Evolutionary conservation across 2,113 vertebrate species (phyloP), one percentile per base, ranked within the genome.

Genomic region (Chionomys nivalis): DNA sequence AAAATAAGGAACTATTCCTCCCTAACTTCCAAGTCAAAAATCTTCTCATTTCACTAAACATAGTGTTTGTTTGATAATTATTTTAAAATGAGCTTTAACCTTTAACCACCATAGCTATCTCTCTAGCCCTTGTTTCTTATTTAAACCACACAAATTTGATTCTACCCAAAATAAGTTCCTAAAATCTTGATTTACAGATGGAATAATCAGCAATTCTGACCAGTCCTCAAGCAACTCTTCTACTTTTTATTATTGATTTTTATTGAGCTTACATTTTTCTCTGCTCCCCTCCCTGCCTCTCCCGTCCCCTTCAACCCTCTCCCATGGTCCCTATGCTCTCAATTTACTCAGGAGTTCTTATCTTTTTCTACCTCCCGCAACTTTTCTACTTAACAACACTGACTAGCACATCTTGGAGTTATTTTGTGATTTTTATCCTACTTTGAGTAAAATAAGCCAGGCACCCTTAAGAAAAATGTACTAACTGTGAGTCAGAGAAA

Each of bases 41-140:
- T 91, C 31, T 95, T 90, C 42, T 96, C 36, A 94, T 78, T 92
- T 86, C 61, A 93, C 42, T 65, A 89, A 89, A 77, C 42, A 70
- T 44, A 52, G 23, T 87, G 3, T 47, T 85, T 24, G 3, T 89
- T 94, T 94, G 33, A 65, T 87, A 76, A 83, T 39, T 63, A 91
- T 42, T 94, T 95, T 65, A 83, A 42, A 28, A 24, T 83, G 13
- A 83, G 55, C 55, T 7, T 39, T 61, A 39, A 42, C 36, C 55
- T 61, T 82, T 82, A 24, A 63, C 55, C 23, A 33, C 9, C 21
- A 79, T 58, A 24, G 33, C 31, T 21, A 33, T 79, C 79, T 82
- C 47, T 79, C 78, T 5, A 26, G 21, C 55, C 6, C 24, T 90
- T 93, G 21, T 52, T 66, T 58, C 70, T 39, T 58, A 93, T 44